Evolutionary conservation across 2,797 vertebrate species (phyloP), one percentile per base, ranked within the genome.

Genomic region (Oryzias dopingdopingensis): DNA sequence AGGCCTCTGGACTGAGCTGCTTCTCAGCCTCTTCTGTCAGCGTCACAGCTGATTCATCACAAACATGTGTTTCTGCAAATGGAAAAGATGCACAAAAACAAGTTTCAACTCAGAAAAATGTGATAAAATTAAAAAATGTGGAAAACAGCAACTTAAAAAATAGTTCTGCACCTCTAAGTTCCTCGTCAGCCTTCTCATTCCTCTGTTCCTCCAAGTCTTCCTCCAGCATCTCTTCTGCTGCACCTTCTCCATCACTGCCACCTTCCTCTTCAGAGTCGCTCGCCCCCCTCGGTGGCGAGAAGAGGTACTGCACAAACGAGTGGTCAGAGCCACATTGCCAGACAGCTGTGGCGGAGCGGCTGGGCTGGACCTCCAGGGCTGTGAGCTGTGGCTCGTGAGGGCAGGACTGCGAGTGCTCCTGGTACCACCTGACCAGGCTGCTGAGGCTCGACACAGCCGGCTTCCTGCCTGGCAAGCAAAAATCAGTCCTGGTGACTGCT

Each of bases 271-370:
- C 94, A 0, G 92, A 94, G 56, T 92, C 93, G 1, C 92, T 93
- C 2, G 84, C 84, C 0, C 88, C 90, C 52, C 89, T 91, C 48
- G 79, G 85, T 0, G 93, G 92, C 0, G 92, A 92, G 59, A 86
- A 92, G 26, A 98, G 90, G 76, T 94, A 91, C 69, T 97, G 96
- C 79, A 95, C 90, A 58, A 95, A 96, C 2, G 93, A 94, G 79
- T 97, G 96, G 1, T 93, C 86, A 0, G 90, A 90, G 47, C 93
- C 91, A 16, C 96, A 98, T 18, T 94, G 92, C 96, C 96, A 97
- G 53, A 95, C 80, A 0, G 93, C 94, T 0, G 93, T 91, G 0
- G 91, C 93, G 65, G 92, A 93, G 14, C 93, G 82, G 68, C 89
- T 88, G 2, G 92, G 86, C 13, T 89, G 87, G 2, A 90, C 91